Conservation (phyloP, 2,113 vertebrate species). For the Trachemys scripta region DNA sequence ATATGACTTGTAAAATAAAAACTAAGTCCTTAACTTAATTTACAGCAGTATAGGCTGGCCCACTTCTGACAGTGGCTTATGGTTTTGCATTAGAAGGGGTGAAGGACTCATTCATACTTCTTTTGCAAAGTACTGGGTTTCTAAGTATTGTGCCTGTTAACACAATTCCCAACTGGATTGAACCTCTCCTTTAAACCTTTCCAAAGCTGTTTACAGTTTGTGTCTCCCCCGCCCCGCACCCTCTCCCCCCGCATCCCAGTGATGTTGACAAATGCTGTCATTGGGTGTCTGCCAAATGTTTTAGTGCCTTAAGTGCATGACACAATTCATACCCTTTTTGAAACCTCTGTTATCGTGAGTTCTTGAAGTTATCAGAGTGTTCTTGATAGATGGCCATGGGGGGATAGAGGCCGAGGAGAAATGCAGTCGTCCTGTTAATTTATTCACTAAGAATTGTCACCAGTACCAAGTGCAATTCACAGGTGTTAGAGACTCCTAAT, state of each 20-base stretch:
- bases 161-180: not conserved
- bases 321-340: not conserved
- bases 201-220: not conserved
- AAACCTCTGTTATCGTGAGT: not conserved
- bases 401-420: not conserved
- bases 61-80: not conserved
- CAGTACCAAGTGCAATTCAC: not conserved
- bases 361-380: not conserved
- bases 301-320: not conserved
- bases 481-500: not conserved
- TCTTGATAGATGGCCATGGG: not conserved
- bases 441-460: not conserved
- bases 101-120: not conserved
- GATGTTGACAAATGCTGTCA: not conserved
- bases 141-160: not conserved
- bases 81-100: not conserved
- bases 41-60: not conserved
- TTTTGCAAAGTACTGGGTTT: not conserved
- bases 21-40: not conserved
- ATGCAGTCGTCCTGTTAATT: not conserved
- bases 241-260: accelerated
- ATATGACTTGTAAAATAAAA: too few species aligned
- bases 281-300: not conserved
- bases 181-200: not conserved
- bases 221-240: accelerated